Evolutionary conservation across 2,113 vertebrate species (phyloP).

Genomic region (Pseudolaguvia tuberculata): DNA sequence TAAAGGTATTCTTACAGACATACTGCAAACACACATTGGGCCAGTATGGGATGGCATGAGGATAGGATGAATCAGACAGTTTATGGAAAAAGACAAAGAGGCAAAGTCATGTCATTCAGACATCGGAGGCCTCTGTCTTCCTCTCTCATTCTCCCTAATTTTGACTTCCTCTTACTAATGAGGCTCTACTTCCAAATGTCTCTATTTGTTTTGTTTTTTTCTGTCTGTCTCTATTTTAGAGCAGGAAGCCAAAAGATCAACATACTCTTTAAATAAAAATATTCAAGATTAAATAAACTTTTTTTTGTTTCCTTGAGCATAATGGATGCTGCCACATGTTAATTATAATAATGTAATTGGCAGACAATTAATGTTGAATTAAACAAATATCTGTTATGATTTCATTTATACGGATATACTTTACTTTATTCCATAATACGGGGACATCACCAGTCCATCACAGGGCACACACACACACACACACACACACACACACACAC

Average conservation of each 20-base stretch:
- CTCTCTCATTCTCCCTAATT: conserved; percentile 13
- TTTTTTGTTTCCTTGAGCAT: neutral
- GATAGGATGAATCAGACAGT: conserved; percentile 31
- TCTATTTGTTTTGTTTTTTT: conserved; percentile 11
- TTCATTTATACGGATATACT: no score
- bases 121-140: conserved; percentile 28
- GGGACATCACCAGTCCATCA: no score
- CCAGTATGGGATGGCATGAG: conserved; percentile 31
- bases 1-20: conserved; percentile 28
- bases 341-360: neutral
- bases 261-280: neutral
- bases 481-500: no score
- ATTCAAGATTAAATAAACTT: neutral
- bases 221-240: conserved; percentile 1
- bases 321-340: neutral
- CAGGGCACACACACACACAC: no score
- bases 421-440: no score
- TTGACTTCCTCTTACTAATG: conserved; percentile 34
- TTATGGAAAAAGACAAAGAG: conserved; percentile 30
- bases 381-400: neutral
- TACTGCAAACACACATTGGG: conserved; percentile 35
- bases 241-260: neutral
- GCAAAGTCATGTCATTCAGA: conserved; percentile 37
- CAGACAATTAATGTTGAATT: neutral
- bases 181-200: conserved; percentile 16